Evolutionary conservation across 2,888 invertebrate genomes (phyloP).

Genomic region (Drosophila trichaetosa): DNA sequence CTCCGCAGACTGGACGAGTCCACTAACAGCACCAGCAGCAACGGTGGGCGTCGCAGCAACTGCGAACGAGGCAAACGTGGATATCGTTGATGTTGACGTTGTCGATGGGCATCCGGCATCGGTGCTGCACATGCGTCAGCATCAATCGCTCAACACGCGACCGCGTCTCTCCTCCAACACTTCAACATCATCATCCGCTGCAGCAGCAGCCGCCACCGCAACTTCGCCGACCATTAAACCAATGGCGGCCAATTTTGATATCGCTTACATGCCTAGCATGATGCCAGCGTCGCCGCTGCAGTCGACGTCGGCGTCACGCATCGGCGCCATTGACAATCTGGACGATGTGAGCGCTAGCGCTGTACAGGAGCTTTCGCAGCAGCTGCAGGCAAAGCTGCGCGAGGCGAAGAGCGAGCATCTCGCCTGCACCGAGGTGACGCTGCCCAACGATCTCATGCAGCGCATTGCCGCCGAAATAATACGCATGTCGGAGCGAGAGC

Average conservation of each 20-base stretch:
- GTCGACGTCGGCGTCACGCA: slow-evolving; percentile 66
- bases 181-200: slow-evolving; percentile 29
- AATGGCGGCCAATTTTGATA: slow-evolving; percentile 56
- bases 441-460: slow-evolving; percentile 93
- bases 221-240: slow-evolving; percentile 19
- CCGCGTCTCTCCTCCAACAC: slow-evolving; percentile 57
- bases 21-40: slow-evolving; percentile 82
- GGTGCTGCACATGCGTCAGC: slow-evolving; percentile 79
- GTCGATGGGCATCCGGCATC: slow-evolving; percentile 82
- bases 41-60: slow-evolving; percentile 41
- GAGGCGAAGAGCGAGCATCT: slow-evolving; percentile 92
- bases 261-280: slow-evolving; percentile 29
- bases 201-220: slow-evolving; percentile 10
- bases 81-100: slow-evolving; percentile 64
- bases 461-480: slow-evolving; percentile 92
- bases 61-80: slow-evolving; percentile 31
- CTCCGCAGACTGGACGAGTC: slow-evolving; percentile 84
- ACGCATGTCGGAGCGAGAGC: slow-evolving; percentile 94
- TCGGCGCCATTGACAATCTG: slow-evolving; percentile 68
- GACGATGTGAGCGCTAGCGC: slow-evolving; percentile 81
- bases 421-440: slow-evolving; percentile 93
- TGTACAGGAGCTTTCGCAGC: slow-evolving; percentile 88
- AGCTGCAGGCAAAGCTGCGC: slow-evolving; percentile 91
- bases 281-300: slow-evolving; percentile 70
- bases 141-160: slow-evolving; percentile 71